phyloP scores from a whole-genome alignment of 2,797 vertebrate species.

The Monodelphis domestica region DNA sequence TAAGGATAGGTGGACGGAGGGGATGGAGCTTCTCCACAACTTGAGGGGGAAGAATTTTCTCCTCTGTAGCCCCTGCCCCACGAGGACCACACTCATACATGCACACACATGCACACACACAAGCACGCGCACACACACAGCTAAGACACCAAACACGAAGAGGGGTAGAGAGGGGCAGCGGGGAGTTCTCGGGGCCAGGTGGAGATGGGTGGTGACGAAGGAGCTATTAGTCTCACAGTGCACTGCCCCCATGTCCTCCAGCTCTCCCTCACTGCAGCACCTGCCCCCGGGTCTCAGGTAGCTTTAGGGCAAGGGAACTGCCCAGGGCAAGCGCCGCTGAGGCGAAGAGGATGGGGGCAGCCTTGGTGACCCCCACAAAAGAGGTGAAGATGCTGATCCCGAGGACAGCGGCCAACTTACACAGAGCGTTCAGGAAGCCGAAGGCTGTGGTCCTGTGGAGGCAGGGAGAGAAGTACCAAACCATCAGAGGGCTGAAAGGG shows the following conservation, averaged over 20 bases:
- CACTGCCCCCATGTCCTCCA: constrained; percentile 41
- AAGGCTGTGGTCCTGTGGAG: constrained; percentile 93
- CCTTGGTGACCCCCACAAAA: constrained; percentile 97
- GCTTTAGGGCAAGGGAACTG: constrained; percentile 95
- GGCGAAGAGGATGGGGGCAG: constrained; percentile 95
- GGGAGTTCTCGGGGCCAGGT: constrained; percentile 7
- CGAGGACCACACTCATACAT: constrained; percentile 31
- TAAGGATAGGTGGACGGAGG: constrained; percentile 38
- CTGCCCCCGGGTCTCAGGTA: constrained; percentile 95
- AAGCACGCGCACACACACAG: constrained; percentile 3
- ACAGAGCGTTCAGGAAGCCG: constrained; percentile 96
- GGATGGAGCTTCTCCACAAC: constrained; percentile 33
- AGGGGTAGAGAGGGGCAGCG: background rate
- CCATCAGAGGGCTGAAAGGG: background rate
- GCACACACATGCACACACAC: background rate
- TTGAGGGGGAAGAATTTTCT: constrained; percentile 39
- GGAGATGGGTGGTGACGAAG: constrained; percentile 47
- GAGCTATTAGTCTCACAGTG: constrained; percentile 73
- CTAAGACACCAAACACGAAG: constrained; percentile 72
- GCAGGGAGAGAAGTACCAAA: background rate
- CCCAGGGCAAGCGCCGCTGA: constrained; percentile 93
- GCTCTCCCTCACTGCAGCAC: constrained; percentile 91
- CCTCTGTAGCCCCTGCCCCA: constrained; percentile 59
- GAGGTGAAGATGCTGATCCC: constrained; percentile 99
- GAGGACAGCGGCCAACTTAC: constrained; percentile 95